phyloP scores from a whole-genome alignment of 2,113 vertebrate genomes.

The Periophthalmodon schlosseri region DNA sequence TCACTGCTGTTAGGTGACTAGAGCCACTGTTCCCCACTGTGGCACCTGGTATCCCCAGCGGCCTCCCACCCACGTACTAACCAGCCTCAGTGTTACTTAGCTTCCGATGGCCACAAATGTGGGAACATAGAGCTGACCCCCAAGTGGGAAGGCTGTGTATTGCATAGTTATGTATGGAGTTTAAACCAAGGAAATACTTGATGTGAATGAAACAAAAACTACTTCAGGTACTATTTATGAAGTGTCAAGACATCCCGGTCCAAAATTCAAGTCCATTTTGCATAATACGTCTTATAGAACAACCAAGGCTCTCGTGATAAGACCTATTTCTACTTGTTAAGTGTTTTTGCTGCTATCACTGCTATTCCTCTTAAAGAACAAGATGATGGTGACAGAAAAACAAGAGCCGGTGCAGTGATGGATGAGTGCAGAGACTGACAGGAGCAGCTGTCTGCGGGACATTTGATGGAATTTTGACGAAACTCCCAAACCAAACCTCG shows the following conservation, averaged over 20 bases:
- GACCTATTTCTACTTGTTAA: background rate
- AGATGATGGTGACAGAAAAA: slow-evolving; percentile 30
- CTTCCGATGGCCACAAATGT: too few relatives aligned
- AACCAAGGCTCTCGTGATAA: background rate
- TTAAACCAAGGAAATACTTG: background rate
- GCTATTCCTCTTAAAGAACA: slow-evolving; percentile 20
- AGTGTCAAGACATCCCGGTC: too few relatives aligned
- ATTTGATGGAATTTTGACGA: slow-evolving; percentile 43
- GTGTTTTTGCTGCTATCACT: background rate
- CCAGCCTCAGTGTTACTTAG: too few relatives aligned
- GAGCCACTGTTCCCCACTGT: too few relatives aligned
- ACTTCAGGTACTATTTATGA: background rate
- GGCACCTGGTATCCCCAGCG: too few relatives aligned
- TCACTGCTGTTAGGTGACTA: too few relatives aligned
- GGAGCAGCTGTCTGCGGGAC: slow-evolving; percentile 35
- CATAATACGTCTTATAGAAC: background rate
- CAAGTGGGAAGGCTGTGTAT: too few relatives aligned
- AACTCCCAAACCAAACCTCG: slow-evolving; percentile 7
- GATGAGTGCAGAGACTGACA: slow-evolving; percentile 38
- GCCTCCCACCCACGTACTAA: too few relatives aligned
- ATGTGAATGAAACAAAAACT: background rate
- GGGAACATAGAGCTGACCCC: too few relatives aligned
- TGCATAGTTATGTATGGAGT: background rate
- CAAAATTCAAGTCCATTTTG: background rate
- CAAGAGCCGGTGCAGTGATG: slow-evolving; percentile 33